Evolutionary conservation across 2,113 vertebrate genomes (phyloP).

Genomic region (Rhinopithecus roxellana): DNA sequence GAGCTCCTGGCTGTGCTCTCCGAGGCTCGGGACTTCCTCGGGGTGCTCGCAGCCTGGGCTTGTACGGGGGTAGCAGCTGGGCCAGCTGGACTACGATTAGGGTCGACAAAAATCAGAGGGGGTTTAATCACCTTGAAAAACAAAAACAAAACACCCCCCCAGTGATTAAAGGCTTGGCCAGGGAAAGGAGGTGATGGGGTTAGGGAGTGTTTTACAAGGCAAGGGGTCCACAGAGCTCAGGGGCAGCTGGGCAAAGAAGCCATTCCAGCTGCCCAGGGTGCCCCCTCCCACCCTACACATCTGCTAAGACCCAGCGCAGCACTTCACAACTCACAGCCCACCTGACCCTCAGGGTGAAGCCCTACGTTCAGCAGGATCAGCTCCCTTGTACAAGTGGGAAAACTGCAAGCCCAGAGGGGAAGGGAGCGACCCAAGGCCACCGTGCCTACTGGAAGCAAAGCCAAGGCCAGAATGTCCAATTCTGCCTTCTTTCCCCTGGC

Average conservation of each 20-base stretch:
- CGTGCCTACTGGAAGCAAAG: background rate
- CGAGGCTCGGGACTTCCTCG: slow-evolving; percentile 70
- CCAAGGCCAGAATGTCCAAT: background rate
- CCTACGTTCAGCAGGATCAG: background rate
- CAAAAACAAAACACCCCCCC: slow-evolving; percentile 73
- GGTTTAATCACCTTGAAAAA: slow-evolving; percentile 80
- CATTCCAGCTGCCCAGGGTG: background rate
- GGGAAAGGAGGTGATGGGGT: background rate
- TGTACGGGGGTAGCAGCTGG: slow-evolving; percentile 67
- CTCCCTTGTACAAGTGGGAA: background rate
- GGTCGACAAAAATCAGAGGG: slow-evolving; percentile 71
- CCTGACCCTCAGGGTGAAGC: background rate
- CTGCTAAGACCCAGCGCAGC: background rate
- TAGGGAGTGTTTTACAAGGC: background rate
- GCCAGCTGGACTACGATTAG: slow-evolving; percentile 74
- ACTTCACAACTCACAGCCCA: background rate
- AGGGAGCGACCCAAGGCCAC: background rate
- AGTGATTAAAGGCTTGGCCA: slow-evolving; percentile 68
- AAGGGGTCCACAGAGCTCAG: background rate
- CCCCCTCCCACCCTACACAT: background rate
- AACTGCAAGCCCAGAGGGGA: background rate
- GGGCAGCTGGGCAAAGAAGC: background rate
- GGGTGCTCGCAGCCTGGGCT: slow-evolving; percentile 63
- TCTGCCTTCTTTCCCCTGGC: background rate
- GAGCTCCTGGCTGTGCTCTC: slow-evolving; percentile 75